Evolutionary conservation across 1,140 invertebrate species (phyloP), one percentile per base, ranked within the genome.

Genomic region (Macrocentrus cingulum): DNA sequence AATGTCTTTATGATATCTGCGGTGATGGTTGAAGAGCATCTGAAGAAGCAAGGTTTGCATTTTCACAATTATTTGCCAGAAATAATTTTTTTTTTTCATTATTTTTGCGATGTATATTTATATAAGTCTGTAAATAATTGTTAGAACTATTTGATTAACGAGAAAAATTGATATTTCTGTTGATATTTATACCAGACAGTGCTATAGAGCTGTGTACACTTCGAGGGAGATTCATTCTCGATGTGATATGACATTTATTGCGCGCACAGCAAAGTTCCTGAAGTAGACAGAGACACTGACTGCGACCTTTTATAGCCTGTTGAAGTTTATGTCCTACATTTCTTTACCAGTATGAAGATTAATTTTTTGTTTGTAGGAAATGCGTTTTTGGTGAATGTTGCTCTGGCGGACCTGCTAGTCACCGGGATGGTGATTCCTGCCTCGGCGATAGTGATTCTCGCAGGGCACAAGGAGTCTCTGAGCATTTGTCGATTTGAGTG

Each of bases 1-100:
- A 88, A 89, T 66, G 84, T 90, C 41, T 90, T 90, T 68, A 88
- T 89, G 82, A 89, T 90, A 66, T 87, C 85, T 23, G 85, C 88
- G 2, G 83, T 90, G 22, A 88, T 89, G 80, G 86, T 88, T 15
- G 87, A 89, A 59, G 86, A 88, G 63, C 85, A 88, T 65, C 75
- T 89, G 0, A 84, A 85, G 64, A 86, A 86, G 74, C 80, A 83
- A 83, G 88, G 88, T n/a, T n/a, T n/a, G n/a, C n/a, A n/a, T n/a
- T n/a, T n/a, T n/a, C n/a, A n/a, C n/a, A n/a, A n/a, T 88, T 74
- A 74, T 88, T 74, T 44, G 9, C 8, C n/a, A n/a, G n/a, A 25
- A 53, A 37, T 42, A 1, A 52, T 41, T 39, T 41, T 32, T 37
- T n/a, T 19, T 48, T 20, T 6, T 29, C 9, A 29, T 29, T 29